Conservation (phyloP, 2,797 vertebrate genomes). For the Periparus ater region DNA sequence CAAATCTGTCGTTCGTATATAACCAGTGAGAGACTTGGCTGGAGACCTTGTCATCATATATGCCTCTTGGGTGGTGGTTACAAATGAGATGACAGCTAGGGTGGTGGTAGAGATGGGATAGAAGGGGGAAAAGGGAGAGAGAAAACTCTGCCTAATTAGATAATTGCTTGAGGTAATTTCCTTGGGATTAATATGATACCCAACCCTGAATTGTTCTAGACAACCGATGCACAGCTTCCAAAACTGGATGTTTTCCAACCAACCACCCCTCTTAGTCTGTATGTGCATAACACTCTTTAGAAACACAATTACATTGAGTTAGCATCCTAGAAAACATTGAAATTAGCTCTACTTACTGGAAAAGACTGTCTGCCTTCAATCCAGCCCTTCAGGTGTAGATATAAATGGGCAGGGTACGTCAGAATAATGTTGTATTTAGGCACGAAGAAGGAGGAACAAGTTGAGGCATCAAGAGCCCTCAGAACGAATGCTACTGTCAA, state of each 20-base stretch:
- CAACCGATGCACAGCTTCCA: neutral
- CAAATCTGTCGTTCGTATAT: conserved; percentile 13
- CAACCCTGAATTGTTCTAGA: neutral
- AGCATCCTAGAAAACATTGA: neutral
- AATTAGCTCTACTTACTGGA: neutral
- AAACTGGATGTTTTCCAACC: neutral
- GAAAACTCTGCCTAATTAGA: conserved; percentile 23
- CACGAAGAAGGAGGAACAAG: neutral
- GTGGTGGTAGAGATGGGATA: neutral
- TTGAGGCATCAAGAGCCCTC: neutral
- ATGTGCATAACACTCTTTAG: rapidly evolving
- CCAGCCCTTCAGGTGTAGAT: neutral
- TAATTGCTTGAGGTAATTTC: conserved; percentile 31
- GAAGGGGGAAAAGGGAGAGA: neutral
- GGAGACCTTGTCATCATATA: neutral
- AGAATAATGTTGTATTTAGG: neutral
- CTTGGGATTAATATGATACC: neutral
- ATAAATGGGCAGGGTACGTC: neutral
- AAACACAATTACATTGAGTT: neutral
- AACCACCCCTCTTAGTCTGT: neutral
- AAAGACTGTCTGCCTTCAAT: neutral
- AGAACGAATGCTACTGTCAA: neutral
- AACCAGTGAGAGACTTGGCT: conserved; percentile 16
- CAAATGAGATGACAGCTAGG: conserved; percentile 48
- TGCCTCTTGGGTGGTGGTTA: conserved; percentile 8